phyloP scores from a whole-genome alignment of 2,113 vertebrate genomes.

The Chamaetylas fuelleborni region DNA sequence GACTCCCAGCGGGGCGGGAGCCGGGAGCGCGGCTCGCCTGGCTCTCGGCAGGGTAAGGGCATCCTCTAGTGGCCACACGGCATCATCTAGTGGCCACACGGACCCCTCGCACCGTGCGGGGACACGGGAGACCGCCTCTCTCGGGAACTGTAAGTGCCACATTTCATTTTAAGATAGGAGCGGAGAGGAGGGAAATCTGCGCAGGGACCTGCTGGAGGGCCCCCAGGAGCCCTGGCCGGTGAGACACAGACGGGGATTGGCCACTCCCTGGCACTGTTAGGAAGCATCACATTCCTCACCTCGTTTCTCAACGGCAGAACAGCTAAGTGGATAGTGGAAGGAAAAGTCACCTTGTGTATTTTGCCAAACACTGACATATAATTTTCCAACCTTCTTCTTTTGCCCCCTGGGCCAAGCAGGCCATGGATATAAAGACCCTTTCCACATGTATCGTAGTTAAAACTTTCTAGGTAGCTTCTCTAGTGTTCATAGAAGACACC shows the following conservation, averaged over 20 bases:
- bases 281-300: background rate
- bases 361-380: background rate
- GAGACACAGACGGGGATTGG: background rate
- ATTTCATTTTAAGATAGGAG: background rate
- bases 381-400: background rate
- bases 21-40: background rate
- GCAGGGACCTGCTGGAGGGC: background rate
- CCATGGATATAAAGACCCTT: background rate
- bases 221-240: background rate
- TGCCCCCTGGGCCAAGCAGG: background rate
- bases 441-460: background rate
- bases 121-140: background rate
- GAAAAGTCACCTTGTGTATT: background rate
- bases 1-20: background rate
- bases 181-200: background rate
- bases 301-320: background rate
- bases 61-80: constrained; percentile 3
- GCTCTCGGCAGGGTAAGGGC: background rate
- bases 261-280: background rate
- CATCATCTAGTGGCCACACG: constrained; percentile 21
- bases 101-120: background rate
- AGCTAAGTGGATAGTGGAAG: background rate
- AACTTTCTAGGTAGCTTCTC: background rate
- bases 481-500: background rate
- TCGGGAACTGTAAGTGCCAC: background rate